A percentile compares a stretch with the other conserved stretches of the same genome.
These are phyloP conservation scores for Eustalomyia histrio DNA, from an alignment of 2,888 invertebrate genomes.

Conservation along the genomic window DNA sequence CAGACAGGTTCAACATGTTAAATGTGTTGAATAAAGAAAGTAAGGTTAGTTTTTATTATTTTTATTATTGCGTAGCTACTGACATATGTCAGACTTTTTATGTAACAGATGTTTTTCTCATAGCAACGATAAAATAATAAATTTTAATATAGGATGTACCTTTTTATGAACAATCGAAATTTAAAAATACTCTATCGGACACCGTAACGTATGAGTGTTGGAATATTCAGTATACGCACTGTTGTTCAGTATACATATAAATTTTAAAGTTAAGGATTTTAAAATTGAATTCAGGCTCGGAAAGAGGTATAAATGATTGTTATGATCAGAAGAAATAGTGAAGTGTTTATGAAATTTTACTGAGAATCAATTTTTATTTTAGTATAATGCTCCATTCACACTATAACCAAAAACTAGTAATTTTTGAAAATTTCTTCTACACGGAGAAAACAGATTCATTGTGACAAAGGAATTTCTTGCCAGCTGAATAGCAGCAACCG, in stretches of 20 bases:
- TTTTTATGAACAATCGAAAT: background rate
- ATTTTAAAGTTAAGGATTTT: background rate
- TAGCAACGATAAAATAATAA: too few relatives aligned
- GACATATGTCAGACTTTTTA: background rate
- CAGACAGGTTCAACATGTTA: conserved; percentile 28
- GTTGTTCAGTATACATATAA: background rate
- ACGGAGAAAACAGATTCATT: too few relatives aligned
- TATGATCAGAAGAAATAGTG: too few relatives aligned
- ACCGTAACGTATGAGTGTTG: background rate
- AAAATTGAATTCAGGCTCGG: background rate
- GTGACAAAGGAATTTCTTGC: too few relatives aligned
- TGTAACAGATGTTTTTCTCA: background rate
- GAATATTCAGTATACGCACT: conserved; percentile 15
- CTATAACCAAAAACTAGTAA: too few relatives aligned
- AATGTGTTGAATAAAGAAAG: background rate
- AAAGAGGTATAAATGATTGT: too few relatives aligned
- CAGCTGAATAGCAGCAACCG: too few relatives aligned
- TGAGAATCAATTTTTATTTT: too few relatives aligned
- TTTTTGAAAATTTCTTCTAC: too few relatives aligned
- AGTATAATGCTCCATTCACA: too few relatives aligned
- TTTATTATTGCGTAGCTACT: background rate
- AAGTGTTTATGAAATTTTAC: too few relatives aligned
- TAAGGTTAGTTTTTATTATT: background rate
- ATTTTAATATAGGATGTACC: too few relatives aligned
- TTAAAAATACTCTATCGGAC: background rate